Evolutionary conservation across 2,888 invertebrate species (phyloP).

Genomic region (Drosophila leonis): DNA sequence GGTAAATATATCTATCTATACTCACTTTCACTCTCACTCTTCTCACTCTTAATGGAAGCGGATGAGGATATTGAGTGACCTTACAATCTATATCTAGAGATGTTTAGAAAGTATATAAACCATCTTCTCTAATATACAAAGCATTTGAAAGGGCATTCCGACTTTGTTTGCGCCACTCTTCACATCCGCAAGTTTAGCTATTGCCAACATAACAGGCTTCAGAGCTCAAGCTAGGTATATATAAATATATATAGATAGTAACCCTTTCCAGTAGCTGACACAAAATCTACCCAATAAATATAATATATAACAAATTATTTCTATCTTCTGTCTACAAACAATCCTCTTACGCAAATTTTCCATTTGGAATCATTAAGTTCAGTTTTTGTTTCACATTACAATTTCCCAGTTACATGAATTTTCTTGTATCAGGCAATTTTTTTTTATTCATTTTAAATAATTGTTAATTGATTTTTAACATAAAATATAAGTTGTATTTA

Average conservation of each 20-base stretch:
- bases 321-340: too few species aligned
- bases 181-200: slow-evolving; percentile 67
- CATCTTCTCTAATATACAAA: slow-evolving; percentile 20
- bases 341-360: too few species aligned
- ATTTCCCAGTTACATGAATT: not conserved
- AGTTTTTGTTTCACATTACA: too few species aligned
- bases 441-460: slow-evolving; percentile 17
- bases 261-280: slow-evolving; percentile 59
- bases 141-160: slow-evolving; percentile 69
- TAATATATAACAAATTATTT: too few species aligned
- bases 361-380: too few species aligned
- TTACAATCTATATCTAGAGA: not conserved
- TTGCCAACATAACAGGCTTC: slow-evolving; percentile 64
- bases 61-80: slow-evolving; percentile 87
- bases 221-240: slow-evolving; percentile 65
- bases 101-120: not conserved
- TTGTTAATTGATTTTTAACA: slow-evolving; percentile 16
- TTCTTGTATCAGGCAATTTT: slow-evolving; percentile 2
- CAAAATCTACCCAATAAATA: slow-evolving; percentile 77
- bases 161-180: slow-evolving; percentile 82
- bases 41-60: slow-evolving; percentile 88
- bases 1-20: too few species aligned
- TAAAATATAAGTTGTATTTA: slow-evolving; percentile 32
- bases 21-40: too few species aligned
- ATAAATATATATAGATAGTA: not conserved